Percentiles rank a stretch among this genome's conserved stretches.
Evolutionary conservation across 2,888 invertebrate species (phyloP).

Genomic region (Drosophila pseudotalamancana): DNA sequence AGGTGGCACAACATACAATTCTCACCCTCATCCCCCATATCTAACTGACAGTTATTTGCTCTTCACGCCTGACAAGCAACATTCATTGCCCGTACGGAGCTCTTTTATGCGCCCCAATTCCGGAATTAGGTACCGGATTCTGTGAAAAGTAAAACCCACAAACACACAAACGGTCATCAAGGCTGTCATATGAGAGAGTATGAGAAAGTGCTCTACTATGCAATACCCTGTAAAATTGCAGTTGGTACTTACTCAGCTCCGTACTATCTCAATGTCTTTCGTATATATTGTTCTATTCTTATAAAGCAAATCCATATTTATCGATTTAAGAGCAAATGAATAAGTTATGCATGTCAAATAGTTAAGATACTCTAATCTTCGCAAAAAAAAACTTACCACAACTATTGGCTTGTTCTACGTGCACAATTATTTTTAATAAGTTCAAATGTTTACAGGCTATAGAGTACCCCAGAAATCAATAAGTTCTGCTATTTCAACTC

Average conservation of each 20-base stretch:
- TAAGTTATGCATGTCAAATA: too few species aligned
- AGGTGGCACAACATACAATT: slow-evolving; percentile 45
- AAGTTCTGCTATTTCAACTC: not conserved
- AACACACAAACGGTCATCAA: not conserved
- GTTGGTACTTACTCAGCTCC: too few species aligned
- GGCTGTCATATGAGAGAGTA: too few species aligned
- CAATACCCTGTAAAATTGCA: too few species aligned
- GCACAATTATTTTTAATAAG: not conserved
- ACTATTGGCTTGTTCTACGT: not conserved
- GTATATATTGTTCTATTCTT: too few species aligned
- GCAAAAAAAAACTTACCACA: too few species aligned
- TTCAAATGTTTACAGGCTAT: too few species aligned
- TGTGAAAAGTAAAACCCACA: not conserved
- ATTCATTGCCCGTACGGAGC: not conserved
- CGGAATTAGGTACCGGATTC: slow-evolving; percentile 10
- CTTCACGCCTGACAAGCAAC: slow-evolving; percentile 10
- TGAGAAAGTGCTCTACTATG: not conserved
- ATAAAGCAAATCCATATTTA: too few species aligned
- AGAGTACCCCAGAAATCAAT: too few species aligned
- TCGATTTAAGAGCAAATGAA: too few species aligned
- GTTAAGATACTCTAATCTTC: too few species aligned
- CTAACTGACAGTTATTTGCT: slow-evolving; percentile 51
- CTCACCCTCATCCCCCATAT: slow-evolving; percentile 7
- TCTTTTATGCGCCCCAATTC: not conserved
- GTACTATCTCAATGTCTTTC: too few species aligned